Conservation (phyloP, 1,140 invertebrate species). For the Psix sp. region DNA sequence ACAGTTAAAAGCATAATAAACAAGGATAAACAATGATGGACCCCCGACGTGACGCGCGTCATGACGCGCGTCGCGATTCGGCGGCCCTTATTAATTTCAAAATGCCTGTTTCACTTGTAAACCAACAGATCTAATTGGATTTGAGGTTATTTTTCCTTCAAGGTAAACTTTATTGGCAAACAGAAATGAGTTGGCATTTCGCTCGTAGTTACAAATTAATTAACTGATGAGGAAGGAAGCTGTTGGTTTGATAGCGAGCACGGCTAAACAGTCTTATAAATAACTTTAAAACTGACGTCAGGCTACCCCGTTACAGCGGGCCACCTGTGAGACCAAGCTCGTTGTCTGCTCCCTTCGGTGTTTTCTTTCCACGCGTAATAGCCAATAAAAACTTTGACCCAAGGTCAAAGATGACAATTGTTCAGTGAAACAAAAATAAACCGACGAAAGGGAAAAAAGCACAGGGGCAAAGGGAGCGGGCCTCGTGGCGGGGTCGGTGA, state of each 20-base stretch:
- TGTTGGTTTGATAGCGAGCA: slow-evolving; percentile 55
- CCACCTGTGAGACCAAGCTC: slow-evolving; percentile 71
- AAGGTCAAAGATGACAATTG: not conserved
- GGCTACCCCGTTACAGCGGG: slow-evolving; percentile 76
- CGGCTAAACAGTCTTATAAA: slow-evolving; percentile 68
- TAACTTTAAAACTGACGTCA: slow-evolving; percentile 73
- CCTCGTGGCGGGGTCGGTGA: slow-evolving; percentile 69
- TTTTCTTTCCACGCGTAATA: slow-evolving; percentile 29
- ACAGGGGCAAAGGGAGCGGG: slow-evolving; percentile 65
- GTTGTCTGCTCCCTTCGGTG: slow-evolving; percentile 65
- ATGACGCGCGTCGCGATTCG: slow-evolving; percentile 53
- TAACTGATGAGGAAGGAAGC: not conserved
- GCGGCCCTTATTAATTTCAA: slow-evolving; percentile 56
- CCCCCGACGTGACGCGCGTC: slow-evolving; percentile 50
- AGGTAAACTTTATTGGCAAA: too few relatives aligned
- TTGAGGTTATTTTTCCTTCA: not conserved
- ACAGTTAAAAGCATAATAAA: slow-evolving; percentile 11
- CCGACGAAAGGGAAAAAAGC: slow-evolving; percentile 19
- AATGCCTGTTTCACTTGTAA: slow-evolving; percentile 37
- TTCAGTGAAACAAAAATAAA: slow-evolving; percentile 3
- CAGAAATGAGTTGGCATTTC: too few relatives aligned
- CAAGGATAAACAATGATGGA: slow-evolving; percentile 35
- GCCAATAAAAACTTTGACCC: slow-evolving; percentile 8
- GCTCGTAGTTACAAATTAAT: not conserved
- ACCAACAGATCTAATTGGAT: slow-evolving; percentile 6